These are phyloP conservation scores for rabbit (Oryctolagus cuniculus) DNA, from an alignment of 2,113 vertebrate genomes.

Conservation along the genomic window DNA sequence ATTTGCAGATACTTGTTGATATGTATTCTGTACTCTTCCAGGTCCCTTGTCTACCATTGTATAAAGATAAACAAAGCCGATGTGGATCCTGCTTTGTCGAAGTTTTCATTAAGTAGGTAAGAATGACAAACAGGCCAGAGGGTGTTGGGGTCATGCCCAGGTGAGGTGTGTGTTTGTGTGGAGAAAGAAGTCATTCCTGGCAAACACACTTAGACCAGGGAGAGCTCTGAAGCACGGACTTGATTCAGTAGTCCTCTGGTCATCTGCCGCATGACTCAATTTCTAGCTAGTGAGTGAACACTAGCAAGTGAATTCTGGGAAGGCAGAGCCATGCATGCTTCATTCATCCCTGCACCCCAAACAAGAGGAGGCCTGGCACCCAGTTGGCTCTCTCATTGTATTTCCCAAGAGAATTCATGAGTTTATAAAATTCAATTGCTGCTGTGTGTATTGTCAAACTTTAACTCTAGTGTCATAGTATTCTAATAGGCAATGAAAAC, in stretches of 20 bases:
- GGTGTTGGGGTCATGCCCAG: background rate
- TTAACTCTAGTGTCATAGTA: background rate
- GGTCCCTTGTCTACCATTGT: too few species aligned
- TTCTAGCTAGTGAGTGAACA: background rate
- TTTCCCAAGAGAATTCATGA: background rate
- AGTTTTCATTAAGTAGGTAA: background rate
- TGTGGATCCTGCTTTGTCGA: background rate
- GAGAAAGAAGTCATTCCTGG: background rate
- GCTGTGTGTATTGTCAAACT: background rate
- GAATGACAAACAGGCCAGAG: background rate
- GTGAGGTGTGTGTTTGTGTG: background rate
- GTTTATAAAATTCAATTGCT: background rate
- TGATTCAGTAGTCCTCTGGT: background rate
- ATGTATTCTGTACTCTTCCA: background rate
- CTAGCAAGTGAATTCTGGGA: accelerated
- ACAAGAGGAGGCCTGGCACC: background rate
- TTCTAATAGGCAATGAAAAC: background rate
- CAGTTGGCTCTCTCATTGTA: background rate
- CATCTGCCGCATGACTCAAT: accelerated
- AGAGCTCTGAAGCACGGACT: background rate
- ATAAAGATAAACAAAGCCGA: background rate
- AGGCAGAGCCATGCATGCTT: background rate
- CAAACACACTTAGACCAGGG: accelerated
- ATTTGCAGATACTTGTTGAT: background rate
- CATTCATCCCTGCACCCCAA: background rate